Conservation (phyloP, 2,113 vertebrate genomes). For the Toxostoma redivivum region DNA sequence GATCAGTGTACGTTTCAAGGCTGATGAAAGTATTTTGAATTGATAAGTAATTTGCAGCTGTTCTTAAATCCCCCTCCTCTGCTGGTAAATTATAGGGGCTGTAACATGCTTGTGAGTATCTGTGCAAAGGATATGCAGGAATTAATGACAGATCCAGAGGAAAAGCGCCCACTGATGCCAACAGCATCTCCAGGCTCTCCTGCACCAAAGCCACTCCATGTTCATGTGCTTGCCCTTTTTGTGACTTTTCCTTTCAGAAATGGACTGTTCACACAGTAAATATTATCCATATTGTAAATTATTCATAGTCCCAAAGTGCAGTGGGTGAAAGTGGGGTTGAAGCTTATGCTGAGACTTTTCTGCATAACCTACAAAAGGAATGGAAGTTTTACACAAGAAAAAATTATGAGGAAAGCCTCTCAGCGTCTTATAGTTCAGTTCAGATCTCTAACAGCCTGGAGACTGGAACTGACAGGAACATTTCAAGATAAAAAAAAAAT, state of each 20-base stretch:
- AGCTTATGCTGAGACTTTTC: not conserved
- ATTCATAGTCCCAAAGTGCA: not conserved
- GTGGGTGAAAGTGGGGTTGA: not conserved
- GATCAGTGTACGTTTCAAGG: not conserved
- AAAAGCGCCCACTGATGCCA: not conserved
- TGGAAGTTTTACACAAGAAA: not conserved
- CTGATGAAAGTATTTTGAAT: not conserved
- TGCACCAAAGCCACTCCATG: not conserved
- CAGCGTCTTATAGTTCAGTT: not conserved
- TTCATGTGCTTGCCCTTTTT: not conserved
- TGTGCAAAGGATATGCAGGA: fast-evolving
- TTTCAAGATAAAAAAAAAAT: not conserved
- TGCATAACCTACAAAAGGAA: not conserved
- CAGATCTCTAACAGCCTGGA: not conserved
- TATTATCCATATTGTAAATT: not conserved
- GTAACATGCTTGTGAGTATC: not conserved
- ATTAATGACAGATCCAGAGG: not conserved
- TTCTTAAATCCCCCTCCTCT: not conserved
- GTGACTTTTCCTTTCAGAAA: not conserved
- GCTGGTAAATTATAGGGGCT: not conserved
- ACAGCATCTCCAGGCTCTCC: not conserved
- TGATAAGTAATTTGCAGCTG: not conserved
- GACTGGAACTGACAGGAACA: not conserved
- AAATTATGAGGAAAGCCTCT: not conserved
- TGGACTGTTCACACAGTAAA: not conserved